Percentiles rank a stretch among this genome's conserved stretches.
Conservation (phyloP, 2,113 vertebrate species). For the Halcyon malimbica region DNA sequence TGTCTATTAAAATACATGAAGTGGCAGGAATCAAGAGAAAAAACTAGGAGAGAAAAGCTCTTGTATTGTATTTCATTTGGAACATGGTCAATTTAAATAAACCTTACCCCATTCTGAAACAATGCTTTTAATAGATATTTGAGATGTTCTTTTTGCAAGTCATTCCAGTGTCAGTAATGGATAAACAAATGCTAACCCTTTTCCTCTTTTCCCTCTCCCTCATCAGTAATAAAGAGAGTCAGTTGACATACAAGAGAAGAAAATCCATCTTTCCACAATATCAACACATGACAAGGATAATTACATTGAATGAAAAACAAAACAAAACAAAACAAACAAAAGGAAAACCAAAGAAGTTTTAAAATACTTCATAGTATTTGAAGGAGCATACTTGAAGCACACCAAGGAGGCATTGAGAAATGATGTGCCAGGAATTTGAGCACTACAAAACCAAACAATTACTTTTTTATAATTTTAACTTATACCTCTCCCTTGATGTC, state of each 20-base stretch:
- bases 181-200: not conserved
- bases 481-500: not conserved
- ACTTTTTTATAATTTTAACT: not conserved
- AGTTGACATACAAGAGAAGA: not conserved
- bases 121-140: not conserved
- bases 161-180: not conserved
- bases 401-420: not conserved
- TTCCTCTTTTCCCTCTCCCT: rapidly evolving
- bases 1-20: not conserved
- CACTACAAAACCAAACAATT: not conserved
- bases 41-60: not conserved
- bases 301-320: not conserved
- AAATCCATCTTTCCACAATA: not conserved
- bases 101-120: not conserved
- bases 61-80: not conserved
- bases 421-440: not conserved
- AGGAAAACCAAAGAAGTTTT: not conserved
- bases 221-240: not conserved
- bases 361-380: not conserved
- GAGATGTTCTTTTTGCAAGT: not conserved
- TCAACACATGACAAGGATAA: not conserved
- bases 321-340: not conserved
- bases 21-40: not conserved
- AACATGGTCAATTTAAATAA: not conserved
- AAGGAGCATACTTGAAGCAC: not conserved